Evolutionary conservation across 2,888 invertebrate genomes (phyloP).

Genomic region (Eustalomyia histrio): DNA sequence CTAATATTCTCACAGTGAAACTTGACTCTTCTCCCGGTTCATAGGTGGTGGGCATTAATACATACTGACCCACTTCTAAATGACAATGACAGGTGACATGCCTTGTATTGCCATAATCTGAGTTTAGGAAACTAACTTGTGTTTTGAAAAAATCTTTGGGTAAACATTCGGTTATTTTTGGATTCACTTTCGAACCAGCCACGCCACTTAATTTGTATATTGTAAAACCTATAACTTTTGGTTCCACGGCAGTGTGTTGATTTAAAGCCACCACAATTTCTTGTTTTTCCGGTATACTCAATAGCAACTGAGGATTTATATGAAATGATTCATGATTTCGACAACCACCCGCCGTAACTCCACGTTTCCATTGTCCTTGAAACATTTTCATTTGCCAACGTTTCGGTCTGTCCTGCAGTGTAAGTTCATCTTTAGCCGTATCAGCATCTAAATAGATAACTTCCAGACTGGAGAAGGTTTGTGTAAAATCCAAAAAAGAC

Average conservation of each 20-base stretch:
- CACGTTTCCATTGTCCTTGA: conserved; percentile 91
- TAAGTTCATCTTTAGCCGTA: conserved; percentile 91
- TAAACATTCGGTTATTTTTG: conserved; percentile 86
- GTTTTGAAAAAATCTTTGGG: conserved; percentile 90
- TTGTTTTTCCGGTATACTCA: conserved; percentile 88
- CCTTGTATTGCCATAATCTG: conserved; percentile 94
- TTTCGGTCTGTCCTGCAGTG: conserved; percentile 85
- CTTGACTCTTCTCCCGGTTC: conserved; percentile 94
- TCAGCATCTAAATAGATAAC: conserved; percentile 92
- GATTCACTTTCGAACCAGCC: conserved; percentile 78
- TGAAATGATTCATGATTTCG: conserved; percentile 95
- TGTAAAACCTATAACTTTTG: conserved; percentile 95
- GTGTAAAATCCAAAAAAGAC: conserved; percentile 89
- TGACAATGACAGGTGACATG: conserved; percentile 91
- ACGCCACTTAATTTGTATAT: conserved; percentile 82
- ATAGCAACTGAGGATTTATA: conserved; percentile 93
- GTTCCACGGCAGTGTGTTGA: conserved; percentile 94
- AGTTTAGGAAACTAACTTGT: conserved; percentile 92
- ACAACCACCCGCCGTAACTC: conserved; percentile 94
- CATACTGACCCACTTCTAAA: conserved; percentile 89
- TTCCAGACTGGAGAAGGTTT: conserved; percentile 90
- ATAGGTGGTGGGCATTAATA: conserved; percentile 93
- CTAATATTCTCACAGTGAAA: conserved; percentile 91
- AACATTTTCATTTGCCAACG: conserved; percentile 94
- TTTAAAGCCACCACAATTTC: conserved; percentile 91